Base-by-base conservation (phyloP, 2,888 invertebrate species). In the Adelognathus sp. region DNA sequence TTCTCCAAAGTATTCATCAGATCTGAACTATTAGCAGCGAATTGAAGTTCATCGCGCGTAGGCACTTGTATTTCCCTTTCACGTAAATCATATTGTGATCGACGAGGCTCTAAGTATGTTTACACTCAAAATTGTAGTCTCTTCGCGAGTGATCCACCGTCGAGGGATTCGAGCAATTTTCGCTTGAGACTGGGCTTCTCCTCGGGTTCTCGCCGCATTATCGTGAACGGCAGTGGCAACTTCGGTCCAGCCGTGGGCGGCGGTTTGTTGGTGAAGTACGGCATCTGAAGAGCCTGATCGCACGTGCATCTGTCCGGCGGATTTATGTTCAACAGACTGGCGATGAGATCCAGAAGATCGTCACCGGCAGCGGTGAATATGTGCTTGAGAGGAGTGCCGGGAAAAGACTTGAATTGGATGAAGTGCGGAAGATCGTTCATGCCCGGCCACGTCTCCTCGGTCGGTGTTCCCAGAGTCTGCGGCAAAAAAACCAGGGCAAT, bases 281-380 rank as follows among this genome's bases (percentile, higher is more conserved):
- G 93, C 97, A 98, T 96, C 88, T 96, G 95, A 44, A 99, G 92
- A 0, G 97, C 97, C 90, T 97, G 95, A 21, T 96, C 94, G 88
- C 98, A 97, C 46, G 95, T 95, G 85, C 96, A 96, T 69, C 99
- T 93, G 82, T 94, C 94, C 3, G 95, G 92, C 0, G 99, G 99
- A 92, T 97, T 96, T 79, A 98, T 92, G 9, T 95, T 93, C 9
- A 99, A 92, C 70, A 98, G 92, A 69, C 94, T 94, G 46, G 95
- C 95, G 74, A 99, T 92, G 64, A 99, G 92, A 80, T 95, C 94
- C 29, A 99, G 92, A 39, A 99, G 93, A 93, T 99, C 99, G 90
- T 98, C 97, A 0, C 95, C 94, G 1, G 98, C 99, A 1, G 99
- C 99, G 52, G 98, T 98, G 91, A 99, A 99, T 87, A 99, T 98